Base-by-base conservation (phyloP, 1,140 invertebrate genomes). In the Agrypnia vestita region DNA sequence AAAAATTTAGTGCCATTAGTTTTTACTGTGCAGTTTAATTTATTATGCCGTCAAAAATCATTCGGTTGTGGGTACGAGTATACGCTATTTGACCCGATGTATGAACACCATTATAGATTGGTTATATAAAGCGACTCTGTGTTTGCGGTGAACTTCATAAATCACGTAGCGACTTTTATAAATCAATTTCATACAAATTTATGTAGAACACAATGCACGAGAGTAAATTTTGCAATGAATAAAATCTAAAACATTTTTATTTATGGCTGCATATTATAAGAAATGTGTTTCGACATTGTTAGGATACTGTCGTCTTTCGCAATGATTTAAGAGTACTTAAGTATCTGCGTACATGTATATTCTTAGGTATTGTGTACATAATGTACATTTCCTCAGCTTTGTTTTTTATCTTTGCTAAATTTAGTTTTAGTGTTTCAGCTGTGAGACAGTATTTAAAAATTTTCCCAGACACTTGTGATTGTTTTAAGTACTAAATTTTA, bases 11-110 rank as follows among this genome's bases (percentile, higher is more conserved):
- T 35, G 25, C 25, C 25, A 6, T 35, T 59, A 59, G 17, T 15
- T 59, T 59, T 21, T 59, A 59, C 55, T 17, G 15, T 64, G 35
- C 10, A 62, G 25, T 12, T 35, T 64, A 43, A 64, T 64, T 25
- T 25, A 64, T 64, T 25, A 13, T 35, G 21, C 61, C 35, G n/a
- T 64, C 61, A 64, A 64, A 51, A 51, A 51, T 51, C 11, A 51
- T 51, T 4, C n/a, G 11, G 49, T 35, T 35, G 6, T 35, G 6
- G 25, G 6, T 51, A 51, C 3, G 8, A 3, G 49, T 15, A 51
- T 9, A 15, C 8, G 8, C 8, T 4, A 15, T 35, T 35, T 35
- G 25, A 35, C 25, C 25, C 8, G 11, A 51, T 4, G 49, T 51
- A 51, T 12, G 49, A 13, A 51, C n/a, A 51, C 11, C 11, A 13